Evolutionary conservation across 1,140 invertebrate species (phyloP).

Genomic region (Microplitis mediator): DNA sequence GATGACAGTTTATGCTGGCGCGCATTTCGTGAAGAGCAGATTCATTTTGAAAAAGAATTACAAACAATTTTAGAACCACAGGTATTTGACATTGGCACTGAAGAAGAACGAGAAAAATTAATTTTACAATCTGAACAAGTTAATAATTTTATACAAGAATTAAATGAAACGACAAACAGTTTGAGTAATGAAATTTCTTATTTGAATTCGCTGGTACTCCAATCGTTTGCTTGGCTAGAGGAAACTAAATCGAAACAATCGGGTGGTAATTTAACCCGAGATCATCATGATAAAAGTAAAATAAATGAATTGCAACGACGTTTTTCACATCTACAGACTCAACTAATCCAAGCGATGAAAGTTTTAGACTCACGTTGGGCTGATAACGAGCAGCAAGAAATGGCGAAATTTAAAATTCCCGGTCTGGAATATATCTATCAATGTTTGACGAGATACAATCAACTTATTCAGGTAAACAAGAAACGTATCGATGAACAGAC

Average conservation of each 20-base stretch:
- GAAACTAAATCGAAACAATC: constrained; percentile 58
- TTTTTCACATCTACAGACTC: constrained; percentile 56
- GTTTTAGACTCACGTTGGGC: constrained; percentile 56
- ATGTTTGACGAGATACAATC: constrained; percentile 49
- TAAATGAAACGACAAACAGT: constrained; percentile 57
- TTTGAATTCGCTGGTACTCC: constrained; percentile 54
- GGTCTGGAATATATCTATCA: constrained; percentile 56
- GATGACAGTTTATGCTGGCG: constrained; percentile 45
- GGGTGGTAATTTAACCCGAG: constrained; percentile 31
- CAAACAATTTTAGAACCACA: constrained; percentile 41
- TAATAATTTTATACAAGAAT: constrained; percentile 58
- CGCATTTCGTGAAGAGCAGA: constrained; percentile 54
- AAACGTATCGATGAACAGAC: constrained; percentile 38
- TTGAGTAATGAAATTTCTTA: constrained; percentile 54
- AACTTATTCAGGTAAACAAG: constrained; percentile 50
- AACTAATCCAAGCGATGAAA: constrained; percentile 55
- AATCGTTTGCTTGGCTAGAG: constrained; percentile 61
- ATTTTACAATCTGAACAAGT: constrained; percentile 52
- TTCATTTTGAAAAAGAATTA: constrained; percentile 63
- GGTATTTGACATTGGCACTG: constrained; percentile 53
- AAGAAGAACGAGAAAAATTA: constrained; percentile 60
- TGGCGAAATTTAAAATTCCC: constrained; percentile 53
- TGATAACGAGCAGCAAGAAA: constrained; percentile 42
- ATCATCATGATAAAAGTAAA: constrained; percentile 49
- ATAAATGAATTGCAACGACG: constrained; percentile 51